Base-by-base conservation (phyloP, 1,140 invertebrate genomes). In the Campodea augens region DNA sequence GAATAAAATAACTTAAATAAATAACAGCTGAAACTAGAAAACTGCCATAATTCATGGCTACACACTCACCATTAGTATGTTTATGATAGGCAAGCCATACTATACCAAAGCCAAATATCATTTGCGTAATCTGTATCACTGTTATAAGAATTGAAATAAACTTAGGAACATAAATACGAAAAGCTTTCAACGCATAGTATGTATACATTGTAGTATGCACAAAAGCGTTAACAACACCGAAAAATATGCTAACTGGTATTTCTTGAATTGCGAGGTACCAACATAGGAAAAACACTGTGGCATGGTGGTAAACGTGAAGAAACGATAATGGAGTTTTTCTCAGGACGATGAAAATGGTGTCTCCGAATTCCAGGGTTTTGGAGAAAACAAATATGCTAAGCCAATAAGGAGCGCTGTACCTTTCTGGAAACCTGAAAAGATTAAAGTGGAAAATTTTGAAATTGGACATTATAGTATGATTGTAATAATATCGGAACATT, bases 131-230 rank as follows among this genome's bases (percentile, higher is more conserved):
- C 54, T 89, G 86, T 22, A 90, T 63, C 41, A 81, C 78, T 0
- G 90, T 95, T 40, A 93, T 92, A 90, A 57, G 83, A 88, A 60
- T 95, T 95, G 86, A 86, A 95, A 85, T 85, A 91, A 1, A 92
- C 64, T 57, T 81, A 90, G 57, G 77, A 77, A 56, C 74, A 67
- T 21, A 90, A 67, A 0, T 66, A 55, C 88, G 87, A 46, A 90
- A 67, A 0, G 85, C 80, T 2, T 84, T 74, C 10, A 92, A 60
- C 0, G 79, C 79, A 60, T 95, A 95, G 61, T 95, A 96, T 3
- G 75, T 72, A 58, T 96, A 95, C 88, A 95, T 93, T 19, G 93
- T 61, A 0, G 93, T 78, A 59, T 92, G 89, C 29, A 93, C 84
- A 41, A 75, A 78, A 48, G 83, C 87, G 64, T 96, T 95, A 10